Base-by-base conservation (phyloP, 2,888 invertebrate genomes). In the Apamea crenata region DNA sequence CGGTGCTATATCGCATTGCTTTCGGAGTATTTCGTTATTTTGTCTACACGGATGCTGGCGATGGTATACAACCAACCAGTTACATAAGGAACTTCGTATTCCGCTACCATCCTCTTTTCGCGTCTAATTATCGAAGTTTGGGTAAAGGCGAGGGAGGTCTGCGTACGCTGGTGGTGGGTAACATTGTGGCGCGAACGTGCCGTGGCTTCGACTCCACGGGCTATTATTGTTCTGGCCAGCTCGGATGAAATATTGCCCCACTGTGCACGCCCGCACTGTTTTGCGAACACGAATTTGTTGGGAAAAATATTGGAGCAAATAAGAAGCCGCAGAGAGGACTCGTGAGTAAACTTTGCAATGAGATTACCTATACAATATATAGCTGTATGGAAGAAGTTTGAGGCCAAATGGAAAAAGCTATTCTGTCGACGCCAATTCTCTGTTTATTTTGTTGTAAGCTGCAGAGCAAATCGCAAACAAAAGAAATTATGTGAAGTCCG, bases 171-270 rank as follows among this genome's bases (percentile, higher is more conserved):
- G 96, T 89, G 85, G 91, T 85, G 81, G 89, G 91, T 92, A 94
- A 96, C 96, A 96, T 96, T 96, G 96, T 96, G 96, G 96, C 93
- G 90, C 93, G 96, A 95, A 96, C 96, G 96, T 97, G 96, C 96
- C 96, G 96, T 96, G 96, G 96, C 96, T 96, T 91, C 95, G 92
- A 94, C 94, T 96, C 94, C 92, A 92, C 92, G 90, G 92, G 96
- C 96, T 97, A 97, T 97, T 96, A 97, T 96, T 97, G 96, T 96
- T 96, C 96, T 95, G 96, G 95, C 95, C 96, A 95, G 96, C 95
- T 94, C 96, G 93, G 95, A 96, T 96, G 96, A 96, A 96, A 96
- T 96, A 96, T 96, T 95, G 96, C 96, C 94, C 95, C 95, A 96
- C 95, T 95, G 95, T 95, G 95, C 94, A 94, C 95, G 95, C 95